Evolutionary conservation across 2,888 invertebrate genomes (phyloP), one percentile per base, ranked within the genome.

Genomic region (Allygus modestus): DNA sequence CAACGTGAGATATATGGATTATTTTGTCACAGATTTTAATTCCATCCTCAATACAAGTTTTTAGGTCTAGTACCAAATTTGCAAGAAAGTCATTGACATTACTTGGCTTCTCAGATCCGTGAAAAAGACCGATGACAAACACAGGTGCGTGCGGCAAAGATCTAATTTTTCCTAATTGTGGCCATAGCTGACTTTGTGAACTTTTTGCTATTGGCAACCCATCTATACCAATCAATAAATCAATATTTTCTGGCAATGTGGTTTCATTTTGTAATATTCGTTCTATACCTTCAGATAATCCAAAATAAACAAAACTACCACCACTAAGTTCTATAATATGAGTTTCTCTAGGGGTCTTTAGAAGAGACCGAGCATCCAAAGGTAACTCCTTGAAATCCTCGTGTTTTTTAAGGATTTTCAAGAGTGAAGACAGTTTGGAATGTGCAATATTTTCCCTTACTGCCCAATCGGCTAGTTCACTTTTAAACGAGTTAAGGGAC

Each of bases 221-320:
- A 79, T 79, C 79, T 43, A 79, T 79, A 17, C 69, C 71, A 71
- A 81, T 81, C 23, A 71, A 71, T 71, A 71, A 71, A 5, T 71
- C 31, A 31, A 71, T 58, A 46, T 46, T 46, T 15, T 46, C 46
- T 12, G 46, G 46, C 17, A 46, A 46, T 12, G 17, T 46, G 23
- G 65, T 20, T n/a, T 65, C 65, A 28, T 20, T 65, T 65, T 26
- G 26, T 65, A 20, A 65, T 65, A 46, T 7, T 46, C 12, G 4
- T 15, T 11, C 17, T 46, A 46, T 15, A 46, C 46, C 46, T 15
- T 46, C 46, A 15, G 46, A 1, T 17, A 46, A 46, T 46, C 46
- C 46, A 15, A 46, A 46, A 46, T 46, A 46, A 46, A 65, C 31
- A 31, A 65, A 65, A 65, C 17, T 65, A 2, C 65, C 65, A 7